Percentiles rank a stretch among this genome's conserved stretches.
phyloP scores from a whole-genome alignment of 2,113 vertebrate genomes.

The Rhinoderma darwinii region DNA sequence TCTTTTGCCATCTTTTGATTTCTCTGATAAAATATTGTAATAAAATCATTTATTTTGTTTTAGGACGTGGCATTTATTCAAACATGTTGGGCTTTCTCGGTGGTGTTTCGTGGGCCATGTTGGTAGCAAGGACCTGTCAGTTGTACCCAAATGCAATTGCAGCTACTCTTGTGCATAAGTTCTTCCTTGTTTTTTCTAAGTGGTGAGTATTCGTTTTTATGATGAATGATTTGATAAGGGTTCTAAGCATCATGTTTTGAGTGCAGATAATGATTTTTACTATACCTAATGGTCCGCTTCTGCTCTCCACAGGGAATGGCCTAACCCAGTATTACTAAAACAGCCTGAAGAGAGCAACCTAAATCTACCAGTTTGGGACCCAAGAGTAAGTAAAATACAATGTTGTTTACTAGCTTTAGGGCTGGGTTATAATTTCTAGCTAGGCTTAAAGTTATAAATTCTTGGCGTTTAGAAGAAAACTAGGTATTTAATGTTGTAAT shows the following conservation, averaged over 20 bases:
- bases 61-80: conserved; percentile 96
- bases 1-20: no score
- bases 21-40: no score
- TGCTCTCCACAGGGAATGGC: conserved; percentile 86
- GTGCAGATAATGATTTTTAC: not conserved
- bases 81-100: conserved; percentile 97
- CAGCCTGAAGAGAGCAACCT: conserved; percentile 92
- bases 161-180: conserved; percentile 94
- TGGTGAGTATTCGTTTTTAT: conserved; percentile 78
- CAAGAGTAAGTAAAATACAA: conserved; percentile 79
- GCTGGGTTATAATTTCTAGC: not conserved
- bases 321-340: conserved; percentile 94
- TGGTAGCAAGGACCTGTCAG: conserved; percentile 95
- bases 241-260: not conserved
- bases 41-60: not conserved
- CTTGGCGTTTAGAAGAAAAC: no score
- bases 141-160: conserved; percentile 94
- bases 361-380: conserved; percentile 97
- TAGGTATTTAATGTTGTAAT: no score
- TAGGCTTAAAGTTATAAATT: no score
- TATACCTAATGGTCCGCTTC: not conserved
- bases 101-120: conserved; percentile 97
- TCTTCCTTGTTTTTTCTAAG: conserved; percentile 96
- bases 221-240: not conserved
- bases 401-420: not conserved